Evolutionary conservation across 2,888 invertebrate species (phyloP).

Genomic region (Phortica magna): DNA sequence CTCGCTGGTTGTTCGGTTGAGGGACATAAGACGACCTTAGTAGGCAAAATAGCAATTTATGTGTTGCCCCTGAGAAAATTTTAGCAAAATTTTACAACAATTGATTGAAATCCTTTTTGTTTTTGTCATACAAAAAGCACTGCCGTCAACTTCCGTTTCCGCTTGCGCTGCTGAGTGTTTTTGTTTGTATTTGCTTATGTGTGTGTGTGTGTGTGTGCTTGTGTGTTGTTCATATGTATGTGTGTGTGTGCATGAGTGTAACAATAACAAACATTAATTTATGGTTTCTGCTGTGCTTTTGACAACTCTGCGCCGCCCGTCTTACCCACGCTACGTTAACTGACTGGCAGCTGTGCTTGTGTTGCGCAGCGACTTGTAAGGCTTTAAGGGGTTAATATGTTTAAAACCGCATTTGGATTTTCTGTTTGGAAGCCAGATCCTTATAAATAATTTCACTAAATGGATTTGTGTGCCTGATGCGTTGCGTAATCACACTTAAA

Average conservation of each 20-base stretch:
- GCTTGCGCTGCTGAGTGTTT: slow-evolving; percentile 38
- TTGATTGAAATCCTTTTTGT: slow-evolving; percentile 70
- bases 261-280: slow-evolving; percentile 73
- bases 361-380: slow-evolving; percentile 20
- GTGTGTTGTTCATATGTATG: slow-evolving; percentile 47
- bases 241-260: slow-evolving; percentile 43
- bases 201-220: slow-evolving; percentile 46
- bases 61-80: slow-evolving; percentile 39
- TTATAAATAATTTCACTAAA: slow-evolving; percentile 71
- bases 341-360: neutral
- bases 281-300: slow-evolving; percentile 73
- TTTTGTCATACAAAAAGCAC: slow-evolving; percentile 54
- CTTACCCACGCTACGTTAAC: neutral
- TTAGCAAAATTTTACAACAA: slow-evolving; percentile 47
- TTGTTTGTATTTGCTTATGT: slow-evolving; percentile 47
- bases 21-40: neutral
- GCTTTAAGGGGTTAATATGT: slow-evolving; percentile 71
- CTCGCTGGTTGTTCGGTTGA: neutral
- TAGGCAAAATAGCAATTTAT: slow-evolving; percentile 68
- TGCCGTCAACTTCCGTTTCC: slow-evolving; percentile 3
- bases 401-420: slow-evolving; percentile 66
- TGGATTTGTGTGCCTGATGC: slow-evolving; percentile 67
- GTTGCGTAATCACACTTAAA: slow-evolving; percentile 43
- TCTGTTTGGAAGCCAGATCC: slow-evolving; percentile 48
- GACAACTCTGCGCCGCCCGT: slow-evolving; percentile 51